Base-by-base conservation (phyloP, 2,113 vertebrate species). In the Psophia crepitans region DNA sequence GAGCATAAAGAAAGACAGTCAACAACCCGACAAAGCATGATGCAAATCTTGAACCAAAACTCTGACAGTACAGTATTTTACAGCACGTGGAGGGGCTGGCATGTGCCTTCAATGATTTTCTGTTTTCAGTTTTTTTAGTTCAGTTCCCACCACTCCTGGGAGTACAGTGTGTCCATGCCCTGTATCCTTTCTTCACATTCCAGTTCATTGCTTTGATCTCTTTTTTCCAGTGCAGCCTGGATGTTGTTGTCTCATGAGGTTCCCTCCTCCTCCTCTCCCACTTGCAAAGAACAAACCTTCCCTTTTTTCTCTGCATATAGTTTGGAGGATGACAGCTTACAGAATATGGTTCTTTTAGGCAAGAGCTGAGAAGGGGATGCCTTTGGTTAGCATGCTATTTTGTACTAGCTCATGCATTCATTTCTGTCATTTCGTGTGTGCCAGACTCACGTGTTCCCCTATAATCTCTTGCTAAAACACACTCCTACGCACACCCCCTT, bases 401-500 rank as follows among this genome's bases (percentile, higher is more conserved):
- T 69, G 27, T 57, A 58, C 43, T 24, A 68, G 54, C 69, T 95
- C 74, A 74, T 54, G 60, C 79, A 81, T 84, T 90, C 48, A 82
- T 83, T 95, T 68, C 86, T 92, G 84, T 96, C 90, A 89, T 78
- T 93, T 37, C 3, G 4, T 75, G 83, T 93, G 91, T 95, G 68
- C 89, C 80, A 95, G 92, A 84, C 74, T 93, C 79, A 63, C 7
- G 18, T 39, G 83, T 84, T 93, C 33, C 53, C 37, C 56, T 87
- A 65, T 80, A 96, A 92, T 92, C 71, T 92, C 80, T 84, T 54
- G 61, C 93, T 93, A 84, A 95, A 95, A 89, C 63, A 89, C 56
- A 84, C 69, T 93, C 86, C 88, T 35, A 89, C 14, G 6, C 73
- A 56, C 68, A 51, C 33, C 13, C 43, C 33, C 44, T 84, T 89